A percentile compares a stretch with the other conserved stretches of the same genome.
Evolutionary conservation across 2,888 invertebrate species (phyloP).

Genomic region (Nowickia ferox): DNA sequence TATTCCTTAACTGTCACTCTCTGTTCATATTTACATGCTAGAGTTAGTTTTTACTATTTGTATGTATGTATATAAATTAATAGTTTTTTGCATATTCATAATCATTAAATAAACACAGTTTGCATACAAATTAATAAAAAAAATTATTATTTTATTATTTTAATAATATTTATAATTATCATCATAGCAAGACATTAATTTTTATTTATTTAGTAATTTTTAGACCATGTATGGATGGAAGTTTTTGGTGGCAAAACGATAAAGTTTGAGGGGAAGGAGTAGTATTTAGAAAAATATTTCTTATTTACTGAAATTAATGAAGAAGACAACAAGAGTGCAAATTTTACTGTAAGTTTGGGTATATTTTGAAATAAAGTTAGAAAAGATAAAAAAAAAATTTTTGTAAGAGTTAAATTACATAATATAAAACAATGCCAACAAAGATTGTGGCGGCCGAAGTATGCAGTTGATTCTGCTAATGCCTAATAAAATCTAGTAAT

Average conservation of each 20-base stretch:
- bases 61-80: background rate
- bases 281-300: background rate
- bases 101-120: constrained; percentile 18
- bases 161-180: constrained; percentile 31
- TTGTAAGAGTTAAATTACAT: too few relatives aligned
- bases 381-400: background rate
- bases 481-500: too few relatives aligned
- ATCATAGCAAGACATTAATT: constrained; percentile 41
- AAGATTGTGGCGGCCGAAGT: background rate
- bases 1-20: too few relatives aligned
- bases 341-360: background rate
- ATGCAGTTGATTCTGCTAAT: too few relatives aligned
- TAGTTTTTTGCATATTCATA: background rate
- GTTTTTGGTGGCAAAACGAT: constrained; percentile 61
- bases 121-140: constrained; percentile 19
- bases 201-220: constrained; percentile 23
- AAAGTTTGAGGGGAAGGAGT: background rate
- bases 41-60: background rate
- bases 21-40: background rate
- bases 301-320: background rate
- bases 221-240: constrained; percentile 61
- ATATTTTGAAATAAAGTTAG: background rate
- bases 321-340: background rate
- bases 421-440: background rate
- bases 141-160: background rate